A percentile compares a stretch with the other conserved stretches of the same genome.
Conservation (phyloP, 2,797 vertebrate species). For the Ctenopoma kingsleyae region DNA sequence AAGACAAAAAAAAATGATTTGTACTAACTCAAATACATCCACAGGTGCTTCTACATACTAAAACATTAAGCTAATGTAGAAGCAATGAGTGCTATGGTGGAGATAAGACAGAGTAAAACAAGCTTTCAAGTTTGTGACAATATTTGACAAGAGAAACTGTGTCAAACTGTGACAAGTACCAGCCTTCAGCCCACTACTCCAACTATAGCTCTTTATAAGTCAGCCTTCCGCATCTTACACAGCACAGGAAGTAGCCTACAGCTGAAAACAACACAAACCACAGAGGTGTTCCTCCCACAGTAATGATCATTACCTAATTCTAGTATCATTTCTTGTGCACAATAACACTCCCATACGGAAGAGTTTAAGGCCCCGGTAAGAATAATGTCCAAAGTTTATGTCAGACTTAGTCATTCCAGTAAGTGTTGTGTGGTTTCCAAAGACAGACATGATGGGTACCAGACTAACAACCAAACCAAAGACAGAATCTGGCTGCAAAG, state of each 20-base stretch:
- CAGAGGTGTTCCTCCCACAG: slow-evolving; percentile 2
- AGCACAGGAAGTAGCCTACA: slow-evolving; percentile 65
- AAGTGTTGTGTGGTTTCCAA: not conserved
- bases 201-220: slow-evolving; percentile 7
- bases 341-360: not conserved
- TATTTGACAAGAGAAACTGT: not conserved
- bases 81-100: not conserved
- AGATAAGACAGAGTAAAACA: not conserved
- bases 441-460: not conserved
- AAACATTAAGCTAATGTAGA: not conserved
- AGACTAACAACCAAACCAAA: not conserved
- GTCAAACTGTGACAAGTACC: not conserved
- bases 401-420: not conserved
- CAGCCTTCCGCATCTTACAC: slow-evolving; percentile 33
- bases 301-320: slow-evolving; percentile 9
- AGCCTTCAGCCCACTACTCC: slow-evolving; percentile 7
- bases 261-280: slow-evolving; percentile 19
- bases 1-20: not conserved
- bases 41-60: slow-evolving; percentile 1
- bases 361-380: not conserved
- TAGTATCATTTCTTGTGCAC: not conserved
- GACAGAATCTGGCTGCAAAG: slow-evolving; percentile 14
- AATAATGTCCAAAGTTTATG: not conserved
- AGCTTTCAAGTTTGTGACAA: not conserved
- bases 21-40: not conserved